These are phyloP conservation scores for Rhinopithecus roxellana DNA, from an alignment of 2,113 vertebrate genomes.

Conservation along the genomic window DNA sequence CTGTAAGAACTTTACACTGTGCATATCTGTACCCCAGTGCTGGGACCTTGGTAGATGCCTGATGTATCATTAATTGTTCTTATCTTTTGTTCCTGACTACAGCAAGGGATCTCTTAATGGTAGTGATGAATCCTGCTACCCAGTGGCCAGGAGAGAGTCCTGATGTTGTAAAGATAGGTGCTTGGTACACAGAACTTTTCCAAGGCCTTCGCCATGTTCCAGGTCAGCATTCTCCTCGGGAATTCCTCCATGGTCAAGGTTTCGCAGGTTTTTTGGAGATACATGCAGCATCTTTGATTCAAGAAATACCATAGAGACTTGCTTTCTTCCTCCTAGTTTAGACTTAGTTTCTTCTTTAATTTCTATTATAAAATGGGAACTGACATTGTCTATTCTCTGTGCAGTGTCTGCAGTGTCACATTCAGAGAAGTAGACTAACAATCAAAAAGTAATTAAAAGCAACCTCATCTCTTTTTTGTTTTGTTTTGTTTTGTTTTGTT, in stretches of 20 bases:
- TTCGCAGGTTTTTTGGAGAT: not conserved
- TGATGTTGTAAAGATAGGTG: not conserved
- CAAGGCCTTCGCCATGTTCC: fast-evolving
- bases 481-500: no score
- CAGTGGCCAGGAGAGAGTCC: not conserved
- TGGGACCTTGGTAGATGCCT: not conserved
- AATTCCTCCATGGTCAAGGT: not conserved
- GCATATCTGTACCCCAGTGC: not conserved
- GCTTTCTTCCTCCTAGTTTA: not conserved
- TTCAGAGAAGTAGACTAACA: conserved; percentile 46
- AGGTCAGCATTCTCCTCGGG: not conserved
- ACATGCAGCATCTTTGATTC: not conserved
- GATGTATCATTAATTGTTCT: not conserved
- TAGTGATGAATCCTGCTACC: not conserved
- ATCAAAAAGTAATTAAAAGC: conserved; percentile 69
- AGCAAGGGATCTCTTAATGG: not conserved
- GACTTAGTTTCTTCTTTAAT: conserved; percentile 38
- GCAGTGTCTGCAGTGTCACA: not conserved
- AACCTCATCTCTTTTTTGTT: conserved; percentile 15
- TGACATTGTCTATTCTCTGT: conserved; percentile 36
- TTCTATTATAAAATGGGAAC: not conserved
- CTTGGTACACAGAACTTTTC: not conserved
- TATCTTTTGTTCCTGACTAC: not conserved
- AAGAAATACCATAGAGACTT: not conserved
- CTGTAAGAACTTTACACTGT: not conserved